phyloP scores from a whole-genome alignment of 2,888 invertebrate species.

The Cephus sareptanus region DNA sequence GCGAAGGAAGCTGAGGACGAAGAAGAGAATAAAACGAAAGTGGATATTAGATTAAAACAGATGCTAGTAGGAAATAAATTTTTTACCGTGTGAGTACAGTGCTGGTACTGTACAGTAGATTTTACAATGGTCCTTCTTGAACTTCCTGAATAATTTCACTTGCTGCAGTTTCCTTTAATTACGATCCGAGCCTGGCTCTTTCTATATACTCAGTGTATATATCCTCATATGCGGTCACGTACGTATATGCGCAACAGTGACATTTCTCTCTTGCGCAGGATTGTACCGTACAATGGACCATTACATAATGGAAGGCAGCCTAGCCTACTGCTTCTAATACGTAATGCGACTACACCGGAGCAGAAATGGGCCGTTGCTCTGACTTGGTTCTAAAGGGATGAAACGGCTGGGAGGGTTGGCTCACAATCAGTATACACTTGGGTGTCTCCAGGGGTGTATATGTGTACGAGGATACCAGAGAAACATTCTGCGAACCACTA shows the following conservation, averaged over 20 bases:
- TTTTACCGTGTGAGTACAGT: background rate
- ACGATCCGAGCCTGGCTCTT: constrained; percentile 26
- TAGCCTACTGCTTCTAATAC: constrained; percentile 25
- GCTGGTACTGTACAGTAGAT: accelerated
- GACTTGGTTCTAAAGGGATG: background rate
- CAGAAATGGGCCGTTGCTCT: constrained; percentile 1
- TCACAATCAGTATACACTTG: background rate
- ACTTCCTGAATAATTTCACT: constrained; percentile 43
- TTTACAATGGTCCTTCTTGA: constrained; percentile 11
- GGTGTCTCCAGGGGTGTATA: background rate
- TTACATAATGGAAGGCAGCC: constrained; percentile 53
- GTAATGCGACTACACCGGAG: constrained; percentile 26
- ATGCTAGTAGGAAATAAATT: background rate
- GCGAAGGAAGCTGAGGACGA: background rate
- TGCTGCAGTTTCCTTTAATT: constrained; percentile 49
- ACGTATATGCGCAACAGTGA: constrained; percentile 15
- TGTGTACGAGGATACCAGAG: background rate
- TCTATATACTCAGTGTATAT: background rate
- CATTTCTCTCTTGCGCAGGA: constrained; percentile 22
- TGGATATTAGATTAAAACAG: background rate
- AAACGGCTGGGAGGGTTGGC: background rate
- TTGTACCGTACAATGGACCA: constrained; percentile 49
- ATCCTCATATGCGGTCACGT: background rate
- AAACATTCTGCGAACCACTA: background rate
- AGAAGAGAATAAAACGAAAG: background rate